A percentile compares a stretch with the other conserved stretches of the same genome.
These are phyloP conservation scores for Melanotaenia trifasciata DNA, from an alignment of 2,797 vertebrate genomes.

Conservation along the genomic window DNA sequence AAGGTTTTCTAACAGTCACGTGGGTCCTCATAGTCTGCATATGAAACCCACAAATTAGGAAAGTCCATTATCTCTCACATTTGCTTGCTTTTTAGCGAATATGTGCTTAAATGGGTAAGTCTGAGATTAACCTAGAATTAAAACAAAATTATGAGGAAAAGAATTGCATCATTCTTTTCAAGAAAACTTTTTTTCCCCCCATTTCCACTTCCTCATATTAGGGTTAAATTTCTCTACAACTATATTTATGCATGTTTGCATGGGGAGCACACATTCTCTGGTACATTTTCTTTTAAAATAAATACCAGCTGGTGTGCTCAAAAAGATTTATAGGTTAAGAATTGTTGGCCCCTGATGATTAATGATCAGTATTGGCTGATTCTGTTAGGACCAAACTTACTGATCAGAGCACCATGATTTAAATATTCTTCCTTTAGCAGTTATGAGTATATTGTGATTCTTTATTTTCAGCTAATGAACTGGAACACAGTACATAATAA, in stretches of 20 bases:
- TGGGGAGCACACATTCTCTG: neutral
- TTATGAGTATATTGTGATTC: neutral
- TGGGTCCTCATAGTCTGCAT: too few species aligned
- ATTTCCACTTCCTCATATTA: neutral
- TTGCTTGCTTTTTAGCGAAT: too few species aligned
- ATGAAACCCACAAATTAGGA: too few species aligned
- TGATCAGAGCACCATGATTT: neutral
- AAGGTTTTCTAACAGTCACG: too few species aligned
- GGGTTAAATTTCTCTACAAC: neutral
- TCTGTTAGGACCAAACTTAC: neutral
- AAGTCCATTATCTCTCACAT: too few species aligned
- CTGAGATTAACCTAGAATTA: too few species aligned
- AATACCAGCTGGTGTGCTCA: neutral
- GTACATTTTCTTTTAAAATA: neutral
- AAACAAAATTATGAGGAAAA: neutral
- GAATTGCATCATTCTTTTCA: neutral
- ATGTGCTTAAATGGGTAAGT: too few species aligned
- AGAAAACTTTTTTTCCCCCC: neutral
- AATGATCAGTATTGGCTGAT: too few species aligned
- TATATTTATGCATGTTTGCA: neutral
- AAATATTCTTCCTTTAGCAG: neutral
- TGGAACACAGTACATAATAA: neutral
- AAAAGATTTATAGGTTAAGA: neutral
- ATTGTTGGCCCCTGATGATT: neutral
- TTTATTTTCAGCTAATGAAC: slow-evolving; percentile 10